Evolutionary conservation across 1,140 invertebrate genomes (phyloP).

Genomic region (Aphelinus certus): DNA sequence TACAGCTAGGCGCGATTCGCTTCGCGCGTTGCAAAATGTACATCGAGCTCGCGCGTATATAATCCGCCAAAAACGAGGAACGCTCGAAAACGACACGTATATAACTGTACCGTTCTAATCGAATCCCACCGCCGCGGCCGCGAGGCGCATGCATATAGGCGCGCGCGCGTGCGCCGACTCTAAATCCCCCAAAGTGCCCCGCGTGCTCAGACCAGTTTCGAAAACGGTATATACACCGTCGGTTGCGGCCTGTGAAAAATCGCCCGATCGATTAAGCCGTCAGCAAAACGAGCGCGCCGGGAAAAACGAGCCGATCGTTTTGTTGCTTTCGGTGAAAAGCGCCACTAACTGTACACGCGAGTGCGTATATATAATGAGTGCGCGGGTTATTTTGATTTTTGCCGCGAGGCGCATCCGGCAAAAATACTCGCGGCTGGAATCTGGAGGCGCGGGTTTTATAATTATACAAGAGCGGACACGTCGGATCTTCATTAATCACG

Average conservation of each 20-base stretch:
- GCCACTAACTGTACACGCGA: not conserved
- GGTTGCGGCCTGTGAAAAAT: not conserved
- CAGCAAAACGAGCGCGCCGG: not conserved
- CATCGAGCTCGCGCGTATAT: no score
- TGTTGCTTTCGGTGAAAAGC: not conserved
- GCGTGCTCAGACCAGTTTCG: not conserved
- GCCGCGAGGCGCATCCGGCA: constrained; percentile 18
- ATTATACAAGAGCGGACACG: constrained; percentile 47
- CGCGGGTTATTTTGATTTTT: constrained; percentile 13
- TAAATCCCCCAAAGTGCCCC: not conserved
- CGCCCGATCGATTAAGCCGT: not conserved
- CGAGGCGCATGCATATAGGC: no score
- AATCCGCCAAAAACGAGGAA: no score
- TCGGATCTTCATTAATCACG: no score
- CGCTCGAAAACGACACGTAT: no score
- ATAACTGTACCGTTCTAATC: not conserved
- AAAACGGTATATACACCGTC: constrained; percentile 6
- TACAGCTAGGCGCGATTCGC: no score
- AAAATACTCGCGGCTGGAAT: constrained; percentile 38
- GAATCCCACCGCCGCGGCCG: not conserved
- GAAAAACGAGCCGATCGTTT: not conserved
- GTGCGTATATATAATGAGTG: not conserved
- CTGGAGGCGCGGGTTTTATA: constrained; percentile 46
- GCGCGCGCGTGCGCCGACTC: not conserved
- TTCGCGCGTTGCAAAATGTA: no score